Evolutionary conservation across 1,140 invertebrate genomes (phyloP).

Genomic region (Drosophila funebris): DNA sequence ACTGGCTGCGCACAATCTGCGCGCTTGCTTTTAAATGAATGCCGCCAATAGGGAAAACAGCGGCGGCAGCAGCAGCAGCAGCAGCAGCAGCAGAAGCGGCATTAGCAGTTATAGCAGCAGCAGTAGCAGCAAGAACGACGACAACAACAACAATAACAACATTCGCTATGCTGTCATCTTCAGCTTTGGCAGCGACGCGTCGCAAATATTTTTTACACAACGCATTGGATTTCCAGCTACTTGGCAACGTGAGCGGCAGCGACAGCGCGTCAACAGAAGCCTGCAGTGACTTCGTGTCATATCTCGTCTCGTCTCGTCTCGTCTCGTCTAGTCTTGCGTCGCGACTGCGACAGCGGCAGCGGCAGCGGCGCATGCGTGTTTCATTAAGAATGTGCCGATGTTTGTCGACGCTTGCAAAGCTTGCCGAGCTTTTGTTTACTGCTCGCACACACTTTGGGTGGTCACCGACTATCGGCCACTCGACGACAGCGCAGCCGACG

Average conservation of each 20-base stretch:
- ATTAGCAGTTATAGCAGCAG: not conserved
- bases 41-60: not conserved
- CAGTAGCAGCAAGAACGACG: not conserved
- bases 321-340: too few relatives aligned
- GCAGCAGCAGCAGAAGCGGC: not conserved
- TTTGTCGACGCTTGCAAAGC: not conserved
- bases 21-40: not conserved
- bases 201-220: not conserved
- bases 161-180: not conserved
- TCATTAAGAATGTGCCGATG: slow-evolving; percentile 9
- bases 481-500: not conserved
- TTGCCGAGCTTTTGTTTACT: slow-evolving; percentile 1
- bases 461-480: not conserved
- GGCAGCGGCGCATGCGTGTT: slow-evolving; percentile 7
- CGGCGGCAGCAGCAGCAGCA: not conserved
- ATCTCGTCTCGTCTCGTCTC: too few relatives aligned
- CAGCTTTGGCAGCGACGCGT: not conserved
- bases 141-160: not conserved
- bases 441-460: slow-evolving; percentile 1
- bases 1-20: slow-evolving; percentile 5
- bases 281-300: too few relatives aligned
- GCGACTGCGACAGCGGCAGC: not conserved
- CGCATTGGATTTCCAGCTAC: not conserved
- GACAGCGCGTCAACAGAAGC: too few relatives aligned
- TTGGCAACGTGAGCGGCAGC: slow-evolving; percentile 13